Conservation (phyloP, 2,797 vertebrate species). For the Rhinella marina region DNA sequence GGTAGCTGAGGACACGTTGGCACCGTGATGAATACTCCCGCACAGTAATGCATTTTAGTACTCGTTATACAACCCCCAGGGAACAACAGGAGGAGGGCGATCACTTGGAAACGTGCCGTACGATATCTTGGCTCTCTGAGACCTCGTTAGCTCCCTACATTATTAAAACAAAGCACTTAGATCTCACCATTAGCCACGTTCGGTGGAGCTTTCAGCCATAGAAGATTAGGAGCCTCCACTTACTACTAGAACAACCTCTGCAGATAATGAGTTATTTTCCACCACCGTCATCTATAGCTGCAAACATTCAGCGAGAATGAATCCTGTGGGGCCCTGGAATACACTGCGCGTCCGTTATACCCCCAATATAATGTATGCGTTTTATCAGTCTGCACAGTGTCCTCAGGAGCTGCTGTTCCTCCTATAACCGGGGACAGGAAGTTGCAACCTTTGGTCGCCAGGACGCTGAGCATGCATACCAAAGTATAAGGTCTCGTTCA, state of each 20-base stretch:
- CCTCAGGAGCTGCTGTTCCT: too few species aligned
- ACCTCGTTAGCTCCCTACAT: not conserved
- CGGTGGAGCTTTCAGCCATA: not conserved
- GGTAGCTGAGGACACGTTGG: not conserved
- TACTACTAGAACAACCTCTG: not conserved
- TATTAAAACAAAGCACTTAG: constrained; percentile 19
- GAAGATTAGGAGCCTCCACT: not conserved
- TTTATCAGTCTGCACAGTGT: too few species aligned
- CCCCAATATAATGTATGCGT: not conserved
- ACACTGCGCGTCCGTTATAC: not conserved
- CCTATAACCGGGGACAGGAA: too few species aligned
- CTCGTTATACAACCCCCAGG: not conserved
- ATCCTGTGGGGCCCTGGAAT: not conserved
- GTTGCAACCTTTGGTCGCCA: too few species aligned
- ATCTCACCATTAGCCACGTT: not conserved
- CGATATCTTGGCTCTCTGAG: not conserved
- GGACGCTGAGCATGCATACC: too few species aligned
- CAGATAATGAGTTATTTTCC: not conserved
- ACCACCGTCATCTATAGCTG: not conserved
- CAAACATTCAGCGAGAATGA: not conserved
- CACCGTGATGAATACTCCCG: too few species aligned
- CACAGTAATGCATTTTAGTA: not conserved
- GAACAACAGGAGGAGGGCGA: not conserved
- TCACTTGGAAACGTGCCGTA: not conserved
- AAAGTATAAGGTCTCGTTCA: too few species aligned